These are phyloP conservation scores for Indri indri DNA, from an alignment of 2,113 vertebrate genomes.

Conservation along the genomic window DNA sequence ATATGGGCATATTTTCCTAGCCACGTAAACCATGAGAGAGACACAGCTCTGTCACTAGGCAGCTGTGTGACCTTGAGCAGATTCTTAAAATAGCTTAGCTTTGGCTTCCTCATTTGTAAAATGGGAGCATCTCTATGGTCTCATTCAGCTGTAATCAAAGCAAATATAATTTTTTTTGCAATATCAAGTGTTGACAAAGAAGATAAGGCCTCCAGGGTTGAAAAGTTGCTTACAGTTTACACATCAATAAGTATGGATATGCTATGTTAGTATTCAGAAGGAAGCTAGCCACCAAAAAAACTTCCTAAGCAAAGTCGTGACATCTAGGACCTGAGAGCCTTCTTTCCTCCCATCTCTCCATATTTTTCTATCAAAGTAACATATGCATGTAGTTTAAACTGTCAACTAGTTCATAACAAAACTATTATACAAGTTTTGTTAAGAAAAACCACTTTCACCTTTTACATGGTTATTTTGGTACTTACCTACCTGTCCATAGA, in stretches of 20 bases:
- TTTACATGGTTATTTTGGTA: background rate
- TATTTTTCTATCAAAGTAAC: constrained; percentile 15
- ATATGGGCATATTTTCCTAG: background rate
- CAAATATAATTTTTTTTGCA: background rate
- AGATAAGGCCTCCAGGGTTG: background rate
- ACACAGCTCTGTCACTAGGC: background rate
- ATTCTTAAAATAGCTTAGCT: background rate
- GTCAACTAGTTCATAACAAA: background rate
- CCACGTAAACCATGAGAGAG: background rate
- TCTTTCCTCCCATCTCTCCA: background rate
- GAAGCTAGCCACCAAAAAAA: background rate
- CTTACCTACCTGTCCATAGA: background rate
- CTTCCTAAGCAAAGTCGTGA: background rate
- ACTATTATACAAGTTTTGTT: background rate
- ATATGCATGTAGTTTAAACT: background rate
- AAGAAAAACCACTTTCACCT: background rate
- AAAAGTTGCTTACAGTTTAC: background rate
- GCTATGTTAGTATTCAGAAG: background rate
- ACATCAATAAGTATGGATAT: background rate
- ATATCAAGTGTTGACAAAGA: background rate
- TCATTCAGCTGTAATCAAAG: constrained; percentile 21
- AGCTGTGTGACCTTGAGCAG: background rate
- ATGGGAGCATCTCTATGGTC: background rate
- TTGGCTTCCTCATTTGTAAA: background rate
- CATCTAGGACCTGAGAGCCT: background rate